A percentile compares a stretch with the other conserved stretches of the same genome.
Conservation (phyloP, 2,113 vertebrate genomes). For the Centrocercus urophasianus region DNA sequence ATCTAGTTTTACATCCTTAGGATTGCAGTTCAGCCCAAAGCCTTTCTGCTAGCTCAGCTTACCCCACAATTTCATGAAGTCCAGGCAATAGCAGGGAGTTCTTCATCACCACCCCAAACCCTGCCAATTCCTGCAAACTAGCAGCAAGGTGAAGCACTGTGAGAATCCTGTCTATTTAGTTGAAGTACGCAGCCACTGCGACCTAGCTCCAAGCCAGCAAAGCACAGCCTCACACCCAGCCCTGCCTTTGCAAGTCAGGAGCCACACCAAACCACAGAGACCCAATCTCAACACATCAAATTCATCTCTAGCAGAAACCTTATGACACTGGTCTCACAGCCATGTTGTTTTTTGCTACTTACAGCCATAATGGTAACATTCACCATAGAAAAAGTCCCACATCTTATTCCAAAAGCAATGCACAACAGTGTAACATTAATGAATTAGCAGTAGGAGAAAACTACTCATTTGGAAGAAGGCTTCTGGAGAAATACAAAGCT, state of each 20-base stretch:
- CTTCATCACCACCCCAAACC: background rate
- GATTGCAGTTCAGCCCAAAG: background rate
- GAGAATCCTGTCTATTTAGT: background rate
- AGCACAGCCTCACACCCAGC: background rate
- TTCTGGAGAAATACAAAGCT: constrained; percentile 11
- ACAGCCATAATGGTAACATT: background rate
- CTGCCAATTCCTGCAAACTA: background rate
- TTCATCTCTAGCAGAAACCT: background rate
- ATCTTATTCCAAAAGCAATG: background rate
- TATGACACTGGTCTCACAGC: fast-evolving
- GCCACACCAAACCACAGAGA: background rate
- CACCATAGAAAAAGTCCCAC: background rate
- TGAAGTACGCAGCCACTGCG: background rate
- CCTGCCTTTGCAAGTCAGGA: fast-evolving
- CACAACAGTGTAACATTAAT: background rate
- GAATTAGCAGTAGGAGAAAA: constrained; percentile 18
- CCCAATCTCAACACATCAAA: fast-evolving
- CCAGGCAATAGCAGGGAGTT: background rate
- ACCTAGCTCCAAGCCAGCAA: background rate
- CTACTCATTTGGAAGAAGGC: constrained; percentile 25
- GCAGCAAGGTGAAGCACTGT: background rate
- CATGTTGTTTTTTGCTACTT: background rate
- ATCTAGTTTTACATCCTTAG: background rate
- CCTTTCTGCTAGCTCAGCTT: background rate
- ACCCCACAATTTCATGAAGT: background rate